These are phyloP conservation scores for Acanthochromis polyacanthus DNA, from an alignment of 2,113 vertebrate species.

Conservation along the genomic window DNA sequence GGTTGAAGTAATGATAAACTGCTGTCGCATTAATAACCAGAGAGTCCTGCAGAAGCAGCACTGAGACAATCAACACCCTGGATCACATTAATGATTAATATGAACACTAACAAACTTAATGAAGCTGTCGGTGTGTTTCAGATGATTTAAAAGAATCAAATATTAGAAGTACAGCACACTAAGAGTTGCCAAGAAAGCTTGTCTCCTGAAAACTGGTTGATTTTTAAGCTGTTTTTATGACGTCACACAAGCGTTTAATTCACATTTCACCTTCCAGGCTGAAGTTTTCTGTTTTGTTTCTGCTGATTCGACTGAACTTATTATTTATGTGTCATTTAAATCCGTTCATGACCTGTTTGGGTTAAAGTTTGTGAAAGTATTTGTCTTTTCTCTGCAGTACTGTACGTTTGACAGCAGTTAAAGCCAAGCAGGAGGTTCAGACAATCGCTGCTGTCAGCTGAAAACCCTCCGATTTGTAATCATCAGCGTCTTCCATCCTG, in stretches of 20 bases:
- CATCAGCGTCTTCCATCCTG: conserved; percentile 46
- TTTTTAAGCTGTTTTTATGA: neutral
- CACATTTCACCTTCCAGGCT: no score
- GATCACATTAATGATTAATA: no score
- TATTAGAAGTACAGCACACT: conserved; percentile 19
- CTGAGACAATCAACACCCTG: conserved; percentile 60
- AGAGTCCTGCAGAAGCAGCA: conserved; percentile 16
- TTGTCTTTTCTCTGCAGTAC: conserved; percentile 28
- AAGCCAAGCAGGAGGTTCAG: conserved; percentile 21
- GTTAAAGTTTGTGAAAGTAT: neutral
- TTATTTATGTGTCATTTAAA: neutral
- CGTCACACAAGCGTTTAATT: neutral
- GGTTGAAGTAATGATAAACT: neutral
- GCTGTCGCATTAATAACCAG: conserved; percentile 2
- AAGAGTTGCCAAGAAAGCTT: conserved; percentile 45
- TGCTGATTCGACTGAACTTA: neutral
- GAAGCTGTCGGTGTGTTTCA: no score
- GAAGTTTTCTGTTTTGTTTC: no score
- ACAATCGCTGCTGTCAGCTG: conserved; percentile 42
- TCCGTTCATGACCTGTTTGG: neutral
- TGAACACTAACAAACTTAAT: no score
- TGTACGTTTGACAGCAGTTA: conserved; percentile 1
- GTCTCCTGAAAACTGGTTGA: neutral
- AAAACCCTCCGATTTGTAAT: conserved; percentile 30
- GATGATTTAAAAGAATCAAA: no score